A percentile compares a stretch with the other conserved stretches of the same genome.
Evolutionary conservation across 2,797 vertebrate genomes (phyloP).

Genomic region (Myotis pilosus): DNA sequence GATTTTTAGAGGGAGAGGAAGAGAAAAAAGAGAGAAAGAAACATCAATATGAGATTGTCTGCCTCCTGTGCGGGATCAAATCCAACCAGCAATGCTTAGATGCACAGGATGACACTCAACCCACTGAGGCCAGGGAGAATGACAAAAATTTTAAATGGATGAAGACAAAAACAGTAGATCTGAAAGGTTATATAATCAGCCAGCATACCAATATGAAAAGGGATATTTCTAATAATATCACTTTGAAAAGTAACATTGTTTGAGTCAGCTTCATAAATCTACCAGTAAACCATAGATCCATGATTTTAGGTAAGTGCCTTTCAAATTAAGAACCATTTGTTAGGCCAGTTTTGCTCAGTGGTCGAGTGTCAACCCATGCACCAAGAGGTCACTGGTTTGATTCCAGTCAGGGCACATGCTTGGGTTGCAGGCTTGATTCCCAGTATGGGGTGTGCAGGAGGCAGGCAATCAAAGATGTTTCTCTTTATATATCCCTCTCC

Average conservation of each 20-base stretch:
- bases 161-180: not conserved
- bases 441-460: no score
- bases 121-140: not conserved
- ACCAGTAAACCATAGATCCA: not conserved
- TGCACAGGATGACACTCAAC: not conserved
- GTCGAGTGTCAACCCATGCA: no score
- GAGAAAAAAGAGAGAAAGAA: not conserved
- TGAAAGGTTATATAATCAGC: not conserved
- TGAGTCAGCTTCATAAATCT: conserved; percentile 7
- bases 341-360: no score
- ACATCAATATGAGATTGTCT: not conserved
- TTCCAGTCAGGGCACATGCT: no score
- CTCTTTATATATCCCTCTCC: no score
- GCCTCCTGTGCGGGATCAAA: not conserved
- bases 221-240: not conserved
- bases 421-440: no score
- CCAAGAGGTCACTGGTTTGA: no score
- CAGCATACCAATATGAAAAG: not conserved
- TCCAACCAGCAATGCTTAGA: not conserved
- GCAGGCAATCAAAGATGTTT: no score
- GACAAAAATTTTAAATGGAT: conserved; percentile 2
- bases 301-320: not conserved
- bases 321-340: conserved; percentile 5
- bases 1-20: not conserved
- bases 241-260: not conserved